Conservation (phyloP, 2,113 vertebrate genomes). For the Pteropus alecto region DNA sequence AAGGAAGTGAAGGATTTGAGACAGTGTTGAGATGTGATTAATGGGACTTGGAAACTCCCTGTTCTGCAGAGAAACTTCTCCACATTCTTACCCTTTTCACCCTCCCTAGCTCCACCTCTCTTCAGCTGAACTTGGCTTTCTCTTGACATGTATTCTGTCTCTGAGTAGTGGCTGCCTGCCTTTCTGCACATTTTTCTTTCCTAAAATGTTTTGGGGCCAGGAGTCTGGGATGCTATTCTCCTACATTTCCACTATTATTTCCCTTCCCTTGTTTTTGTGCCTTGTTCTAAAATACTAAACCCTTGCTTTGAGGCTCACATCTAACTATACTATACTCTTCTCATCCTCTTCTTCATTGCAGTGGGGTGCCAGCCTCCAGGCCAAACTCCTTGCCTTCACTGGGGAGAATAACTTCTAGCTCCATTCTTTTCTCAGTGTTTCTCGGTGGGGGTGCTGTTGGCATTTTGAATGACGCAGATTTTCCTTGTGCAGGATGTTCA, state of each 20-base stretch:
- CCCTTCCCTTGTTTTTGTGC: neutral
- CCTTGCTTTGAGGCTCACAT: neutral
- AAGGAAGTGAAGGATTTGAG: neutral
- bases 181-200: neutral
- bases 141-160: neutral
- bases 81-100: slow-evolving; percentile 53
- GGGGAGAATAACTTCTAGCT: neutral
- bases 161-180: neutral
- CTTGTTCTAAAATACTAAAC: neutral
- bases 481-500: neutral
- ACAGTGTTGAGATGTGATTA: slow-evolving; percentile 28
- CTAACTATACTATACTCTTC: neutral
- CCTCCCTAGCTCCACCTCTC: neutral
- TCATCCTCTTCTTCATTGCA: neutral
- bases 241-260: neutral
- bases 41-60: slow-evolving; percentile 59
- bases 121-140: neutral
- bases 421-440: neutral
- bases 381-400: neutral
- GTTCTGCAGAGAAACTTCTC: slow-evolving; percentile 4
- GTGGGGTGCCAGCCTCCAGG: neutral
- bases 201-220: neutral
- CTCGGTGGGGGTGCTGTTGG: neutral
- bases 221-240: neutral
- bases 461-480: neutral